Evolutionary conservation across 2,797 vertebrate genomes (phyloP).

Genomic region (Rhadinocentrus ornatus): DNA sequence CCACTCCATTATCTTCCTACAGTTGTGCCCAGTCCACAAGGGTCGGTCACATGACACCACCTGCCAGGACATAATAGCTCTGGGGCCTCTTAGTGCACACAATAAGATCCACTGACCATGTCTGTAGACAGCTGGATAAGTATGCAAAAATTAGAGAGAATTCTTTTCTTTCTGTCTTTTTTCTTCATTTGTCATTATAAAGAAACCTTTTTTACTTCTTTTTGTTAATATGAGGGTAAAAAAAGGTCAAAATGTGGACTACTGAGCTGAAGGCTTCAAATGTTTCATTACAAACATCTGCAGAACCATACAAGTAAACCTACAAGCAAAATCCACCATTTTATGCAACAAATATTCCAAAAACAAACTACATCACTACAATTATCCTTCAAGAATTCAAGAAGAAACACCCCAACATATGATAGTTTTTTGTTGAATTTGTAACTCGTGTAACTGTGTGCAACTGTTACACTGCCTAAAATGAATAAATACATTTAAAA

Average conservation of each 20-base stretch:
- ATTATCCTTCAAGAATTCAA: not conserved
- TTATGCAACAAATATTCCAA: not conserved
- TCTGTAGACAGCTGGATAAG: slow-evolving; percentile 14
- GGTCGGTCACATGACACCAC: slow-evolving; percentile 81
- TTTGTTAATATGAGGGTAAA: not conserved
- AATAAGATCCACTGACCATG: slow-evolving; percentile 54
- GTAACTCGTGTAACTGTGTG: slow-evolving; percentile 27
- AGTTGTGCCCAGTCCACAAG: slow-evolving; percentile 69
- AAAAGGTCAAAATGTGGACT: slow-evolving; percentile 1
- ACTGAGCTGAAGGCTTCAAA: not conserved
- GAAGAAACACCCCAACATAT: not conserved
- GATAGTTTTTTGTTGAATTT: slow-evolving; percentile 31
- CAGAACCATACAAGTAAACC: not conserved
- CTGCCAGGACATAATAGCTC: slow-evolving; percentile 69
- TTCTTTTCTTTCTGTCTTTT: not conserved
- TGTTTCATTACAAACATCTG: not conserved
- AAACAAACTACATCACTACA: not conserved
- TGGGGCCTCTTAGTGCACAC: slow-evolving; percentile 60
- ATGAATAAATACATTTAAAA: slow-evolving; percentile 16
- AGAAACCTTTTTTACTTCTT: not conserved
- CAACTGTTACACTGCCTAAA: slow-evolving; percentile 24
- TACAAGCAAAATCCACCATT: not conserved
- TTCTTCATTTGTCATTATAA: not conserved
- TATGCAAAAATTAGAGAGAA: not conserved
- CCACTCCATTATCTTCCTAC: slow-evolving; percentile 80